These are phyloP conservation scores for Philopedon plagiatum DNA, from an alignment of 2,888 invertebrate species.

Conservation along the genomic window DNA sequence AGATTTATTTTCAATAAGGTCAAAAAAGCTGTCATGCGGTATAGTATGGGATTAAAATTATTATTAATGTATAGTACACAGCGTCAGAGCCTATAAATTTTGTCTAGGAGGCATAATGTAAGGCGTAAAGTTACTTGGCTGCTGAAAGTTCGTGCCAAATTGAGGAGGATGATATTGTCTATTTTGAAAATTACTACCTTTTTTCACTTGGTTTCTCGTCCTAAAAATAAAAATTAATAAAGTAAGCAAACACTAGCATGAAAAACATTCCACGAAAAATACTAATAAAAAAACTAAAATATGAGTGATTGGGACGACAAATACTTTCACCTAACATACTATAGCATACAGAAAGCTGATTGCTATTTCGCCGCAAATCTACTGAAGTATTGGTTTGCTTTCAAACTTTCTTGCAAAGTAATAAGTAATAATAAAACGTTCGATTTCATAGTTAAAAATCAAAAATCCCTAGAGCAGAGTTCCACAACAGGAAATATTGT, in stretches of 20 bases:
- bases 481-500: too few relatives aligned
- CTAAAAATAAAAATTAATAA: conserved; percentile 35
- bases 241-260: conserved; percentile 16
- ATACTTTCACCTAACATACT: neutral
- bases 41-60: conserved; percentile 14
- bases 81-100: conserved; percentile 9
- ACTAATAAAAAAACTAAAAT: neutral
- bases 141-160: conserved; percentile 15
- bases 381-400: conserved; percentile 10
- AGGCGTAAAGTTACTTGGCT: conserved; percentile 13
- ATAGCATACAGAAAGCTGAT: conserved; percentile 15
- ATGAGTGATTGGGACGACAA: too few relatives aligned
- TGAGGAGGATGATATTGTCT: conserved; percentile 13
- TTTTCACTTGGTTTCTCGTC: conserved; percentile 29
- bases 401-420: too few relatives aligned
- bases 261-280: neutral
- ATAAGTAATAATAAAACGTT: too few relatives aligned
- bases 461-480: too few relatives aligned
- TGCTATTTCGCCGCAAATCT: neutral
- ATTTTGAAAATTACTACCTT: conserved; percentile 34
- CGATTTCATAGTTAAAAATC: too few relatives aligned
- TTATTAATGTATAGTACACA: conserved; percentile 14
- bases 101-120: too few relatives aligned
- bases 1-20: conserved; percentile 23
- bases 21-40: conserved; percentile 24